Conservation (phyloP, 2,888 invertebrate species). For the Drosophila paramelanica region DNA sequence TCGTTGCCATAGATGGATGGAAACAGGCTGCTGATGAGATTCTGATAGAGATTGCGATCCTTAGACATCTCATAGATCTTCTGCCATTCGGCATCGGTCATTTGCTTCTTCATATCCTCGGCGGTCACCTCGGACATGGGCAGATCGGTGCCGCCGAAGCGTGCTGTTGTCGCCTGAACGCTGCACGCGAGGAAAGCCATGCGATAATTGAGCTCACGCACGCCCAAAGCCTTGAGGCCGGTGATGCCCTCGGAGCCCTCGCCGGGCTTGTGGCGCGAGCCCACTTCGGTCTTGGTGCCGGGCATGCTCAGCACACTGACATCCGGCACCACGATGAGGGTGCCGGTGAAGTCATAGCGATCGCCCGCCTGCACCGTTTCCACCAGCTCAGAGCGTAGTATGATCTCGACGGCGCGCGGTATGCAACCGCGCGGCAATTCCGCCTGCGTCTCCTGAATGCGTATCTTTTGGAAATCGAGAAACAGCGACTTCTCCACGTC, state of each 20-base stretch:
- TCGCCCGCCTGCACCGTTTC: slow-evolving; percentile 93
- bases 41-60: slow-evolving; percentile 95
- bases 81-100: slow-evolving; percentile 97
- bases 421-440: slow-evolving; percentile 98
- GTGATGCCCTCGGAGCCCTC: slow-evolving; percentile 93
- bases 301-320: slow-evolving; percentile 94
- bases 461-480: slow-evolving; percentile 98
- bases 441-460: slow-evolving; percentile 98
- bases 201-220: slow-evolving; percentile 92
- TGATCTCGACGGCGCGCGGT: slow-evolving; percentile 97
- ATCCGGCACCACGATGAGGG: slow-evolving; percentile 98
- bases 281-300: slow-evolving; percentile 93
- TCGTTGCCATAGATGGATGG: slow-evolving; percentile 98
- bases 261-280: slow-evolving; percentile 89
- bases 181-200: slow-evolving; percentile 98
- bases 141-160: slow-evolving; percentile 94
- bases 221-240: slow-evolving; percentile 92
- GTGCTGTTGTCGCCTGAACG: slow-evolving; percentile 93
- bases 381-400: slow-evolving; percentile 97
- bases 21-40: slow-evolving; percentile 95
- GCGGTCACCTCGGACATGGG: slow-evolving; percentile 95
- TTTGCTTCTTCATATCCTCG: slow-evolving; percentile 96
- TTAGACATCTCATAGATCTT: slow-evolving; percentile 98
- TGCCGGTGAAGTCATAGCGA: slow-evolving; percentile 96
- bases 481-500: slow-evolving; percentile 97